These are phyloP conservation scores for Oreortyx pictus DNA, from an alignment of 2,797 vertebrate genomes.

Conservation along the genomic window DNA sequence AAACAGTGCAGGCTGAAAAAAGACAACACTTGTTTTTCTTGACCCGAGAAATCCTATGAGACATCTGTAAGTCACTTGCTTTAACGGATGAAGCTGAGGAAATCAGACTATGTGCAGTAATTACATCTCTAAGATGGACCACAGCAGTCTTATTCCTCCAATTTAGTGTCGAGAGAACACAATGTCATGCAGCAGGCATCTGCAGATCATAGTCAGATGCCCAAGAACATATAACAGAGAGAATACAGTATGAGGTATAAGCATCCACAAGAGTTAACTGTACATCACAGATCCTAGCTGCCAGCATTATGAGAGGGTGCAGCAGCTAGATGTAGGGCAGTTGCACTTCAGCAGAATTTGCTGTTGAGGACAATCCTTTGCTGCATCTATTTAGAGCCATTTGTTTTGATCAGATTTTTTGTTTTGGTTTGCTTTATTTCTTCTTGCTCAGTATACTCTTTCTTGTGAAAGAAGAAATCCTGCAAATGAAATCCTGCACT, in stretches of 20 bases:
- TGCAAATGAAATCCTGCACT: neutral
- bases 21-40: neutral
- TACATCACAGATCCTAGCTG: neutral
- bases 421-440: neutral
- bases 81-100: neutral
- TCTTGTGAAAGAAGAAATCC: neutral
- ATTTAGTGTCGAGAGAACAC: neutral
- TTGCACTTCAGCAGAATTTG: neutral
- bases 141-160: neutral
- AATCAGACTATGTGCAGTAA: neutral
- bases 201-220: neutral
- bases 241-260: neutral
- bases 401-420: neutral
- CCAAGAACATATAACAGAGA: neutral
- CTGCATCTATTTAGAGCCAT: neutral
- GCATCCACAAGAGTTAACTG: accelerated
- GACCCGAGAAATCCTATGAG: neutral
- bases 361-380: neutral
- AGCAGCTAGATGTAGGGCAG: neutral
- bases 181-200: neutral
- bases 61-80: neutral
- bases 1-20: conserved; percentile 4
- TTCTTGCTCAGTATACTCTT: neutral
- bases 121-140: neutral
- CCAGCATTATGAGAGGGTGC: neutral